These are phyloP conservation scores for Stichodactyla mertensii DNA, from an alignment of 64 coral and sea anemone species.

Conservation along the genomic window DNA sequence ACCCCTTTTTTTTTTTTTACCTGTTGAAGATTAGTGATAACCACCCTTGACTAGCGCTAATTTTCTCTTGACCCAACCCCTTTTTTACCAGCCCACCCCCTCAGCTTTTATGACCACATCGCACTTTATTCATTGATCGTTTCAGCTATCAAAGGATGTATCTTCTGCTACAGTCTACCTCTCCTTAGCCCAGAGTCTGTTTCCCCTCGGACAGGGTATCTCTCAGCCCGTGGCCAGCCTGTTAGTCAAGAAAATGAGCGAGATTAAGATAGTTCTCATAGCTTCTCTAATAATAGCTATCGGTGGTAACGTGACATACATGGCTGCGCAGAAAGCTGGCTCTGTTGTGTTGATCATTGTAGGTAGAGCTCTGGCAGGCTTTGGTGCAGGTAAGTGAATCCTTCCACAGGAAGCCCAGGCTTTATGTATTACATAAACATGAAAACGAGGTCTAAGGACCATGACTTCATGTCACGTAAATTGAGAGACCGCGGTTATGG, in stretches of 20 bases:
- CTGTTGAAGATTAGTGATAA: too few species aligned
- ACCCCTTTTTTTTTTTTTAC: too few species aligned
- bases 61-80: too few species aligned
- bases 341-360: slow-evolving; percentile 53
- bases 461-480: too few species aligned
- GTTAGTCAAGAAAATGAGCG: slow-evolving; percentile 50
- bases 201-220: slow-evolving; percentile 60
- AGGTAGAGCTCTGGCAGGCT: slow-evolving; percentile 61
- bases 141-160: neutral
- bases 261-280: slow-evolving; percentile 58
- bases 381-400: slow-evolving; percentile 51
- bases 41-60: too few species aligned
- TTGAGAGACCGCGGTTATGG: too few species aligned
- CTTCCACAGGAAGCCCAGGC: neutral
- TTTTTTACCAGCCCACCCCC: too few species aligned
- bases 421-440: neutral
- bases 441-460: too few species aligned
- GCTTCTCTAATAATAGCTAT: slow-evolving; percentile 61
- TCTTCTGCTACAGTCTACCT: slow-evolving; percentile 23
- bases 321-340: slow-evolving; percentile 37
- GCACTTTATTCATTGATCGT: neutral
- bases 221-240: slow-evolving; percentile 60
- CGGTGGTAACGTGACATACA: slow-evolving; percentile 63
- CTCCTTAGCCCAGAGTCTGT: slow-evolving; percentile 65
- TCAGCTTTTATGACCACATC: too few species aligned